These are phyloP conservation scores for Tanypteryx hageni DNA, from an alignment of 2,888 invertebrate genomes.

Conservation along the genomic window DNA sequence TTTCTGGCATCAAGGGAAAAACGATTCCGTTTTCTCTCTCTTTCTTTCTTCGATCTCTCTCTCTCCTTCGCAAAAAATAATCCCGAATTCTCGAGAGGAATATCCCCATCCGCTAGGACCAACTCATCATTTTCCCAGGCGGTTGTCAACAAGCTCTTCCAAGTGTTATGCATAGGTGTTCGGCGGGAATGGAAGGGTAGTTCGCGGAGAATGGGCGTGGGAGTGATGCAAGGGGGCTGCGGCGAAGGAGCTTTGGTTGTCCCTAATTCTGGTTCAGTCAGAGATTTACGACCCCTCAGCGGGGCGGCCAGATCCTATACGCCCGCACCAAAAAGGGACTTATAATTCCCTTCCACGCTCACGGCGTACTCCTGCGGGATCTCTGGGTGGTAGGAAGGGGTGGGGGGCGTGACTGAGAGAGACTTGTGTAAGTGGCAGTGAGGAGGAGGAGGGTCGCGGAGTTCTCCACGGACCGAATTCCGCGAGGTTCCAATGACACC, in stretches of 20 bases:
- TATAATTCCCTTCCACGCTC: constrained; percentile 9
- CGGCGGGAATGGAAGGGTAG: neutral
- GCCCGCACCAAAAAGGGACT: constrained; percentile 41
- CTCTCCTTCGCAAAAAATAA: neutral
- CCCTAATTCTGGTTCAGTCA: constrained; percentile 56
- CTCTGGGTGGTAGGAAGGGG: neutral
- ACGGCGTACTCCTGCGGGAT: constrained; percentile 17
- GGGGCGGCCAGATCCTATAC: constrained; percentile 26
- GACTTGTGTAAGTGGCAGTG: neutral
- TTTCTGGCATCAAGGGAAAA: neutral
- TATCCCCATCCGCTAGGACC: neutral
- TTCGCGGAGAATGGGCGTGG: neutral
- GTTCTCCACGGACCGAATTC: neutral
- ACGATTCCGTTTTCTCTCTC: neutral
- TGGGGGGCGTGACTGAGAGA: neutral
- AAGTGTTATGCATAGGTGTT: neutral
- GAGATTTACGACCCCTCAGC: constrained; percentile 45
- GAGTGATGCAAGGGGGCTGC: neutral
- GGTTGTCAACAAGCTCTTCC: neutral
- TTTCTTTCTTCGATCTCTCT: too few species aligned
- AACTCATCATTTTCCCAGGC: neutral
- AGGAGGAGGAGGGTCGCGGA: neutral
- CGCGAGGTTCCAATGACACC: neutral
- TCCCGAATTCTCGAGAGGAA: neutral
- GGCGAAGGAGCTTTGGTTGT: constrained; percentile 46